Evolutionary conservation across 2,888 invertebrate species (phyloP).

Genomic region (Dione juno): DNA sequence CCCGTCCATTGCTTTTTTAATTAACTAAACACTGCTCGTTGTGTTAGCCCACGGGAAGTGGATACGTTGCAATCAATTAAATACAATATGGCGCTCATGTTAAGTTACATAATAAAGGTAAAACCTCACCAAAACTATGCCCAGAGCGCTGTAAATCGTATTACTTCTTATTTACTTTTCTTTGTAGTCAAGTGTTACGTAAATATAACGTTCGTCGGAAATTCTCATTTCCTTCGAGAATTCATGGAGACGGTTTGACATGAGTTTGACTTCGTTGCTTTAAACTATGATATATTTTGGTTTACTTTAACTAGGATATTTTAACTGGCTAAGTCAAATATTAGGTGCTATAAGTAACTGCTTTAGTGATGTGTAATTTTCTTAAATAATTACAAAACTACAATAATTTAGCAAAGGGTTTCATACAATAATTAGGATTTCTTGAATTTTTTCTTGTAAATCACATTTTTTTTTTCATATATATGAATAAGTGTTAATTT

Average conservation of each 20-base stretch:
- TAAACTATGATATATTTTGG: slow-evolving; percentile 49
- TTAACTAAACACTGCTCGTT: slow-evolving; percentile 25
- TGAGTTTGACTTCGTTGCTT: slow-evolving; percentile 47
- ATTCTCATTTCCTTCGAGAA: slow-evolving; percentile 77
- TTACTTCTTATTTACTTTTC: slow-evolving; percentile 81
- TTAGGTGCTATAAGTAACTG: neutral
- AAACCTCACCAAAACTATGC: slow-evolving; percentile 60
- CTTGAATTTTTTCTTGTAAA: neutral
- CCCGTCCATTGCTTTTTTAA: slow-evolving; percentile 45
- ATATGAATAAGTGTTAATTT: slow-evolving; percentile 24
- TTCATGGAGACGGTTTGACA: slow-evolving; percentile 59
- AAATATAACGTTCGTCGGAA: slow-evolving; percentile 79
- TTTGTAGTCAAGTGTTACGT: slow-evolving; percentile 83
- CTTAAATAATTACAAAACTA: neutral
- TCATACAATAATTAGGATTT: neutral
- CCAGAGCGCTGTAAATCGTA: slow-evolving; percentile 77
- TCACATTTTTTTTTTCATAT: neutral
- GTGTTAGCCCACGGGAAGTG: slow-evolving; percentile 45
- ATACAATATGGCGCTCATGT: slow-evolving; percentile 49
- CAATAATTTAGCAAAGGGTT: no score
- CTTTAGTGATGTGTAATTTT: neutral
- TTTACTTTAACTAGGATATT: slow-evolving; percentile 40
- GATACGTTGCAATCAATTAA: slow-evolving; percentile 39
- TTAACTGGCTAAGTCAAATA: no score
- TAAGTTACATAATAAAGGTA: slow-evolving; percentile 51